Evolutionary conservation across 2,797 vertebrate genomes (phyloP).

Genomic region (Gambelia wislizenii): DNA sequence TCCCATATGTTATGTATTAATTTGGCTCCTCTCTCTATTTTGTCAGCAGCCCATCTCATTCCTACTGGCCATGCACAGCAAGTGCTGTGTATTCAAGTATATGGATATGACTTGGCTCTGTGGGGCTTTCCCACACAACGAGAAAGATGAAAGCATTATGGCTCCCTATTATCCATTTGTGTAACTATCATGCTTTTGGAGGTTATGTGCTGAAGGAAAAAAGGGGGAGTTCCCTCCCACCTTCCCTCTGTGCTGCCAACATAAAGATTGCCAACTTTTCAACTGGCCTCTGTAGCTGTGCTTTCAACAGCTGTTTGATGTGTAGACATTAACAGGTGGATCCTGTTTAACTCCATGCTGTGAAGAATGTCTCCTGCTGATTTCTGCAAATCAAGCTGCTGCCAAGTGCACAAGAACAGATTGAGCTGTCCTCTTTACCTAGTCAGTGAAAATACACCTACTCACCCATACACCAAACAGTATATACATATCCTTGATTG

Average conservation of each 20-base stretch:
- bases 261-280: neutral
- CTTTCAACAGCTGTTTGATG: constrained; percentile 6
- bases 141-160: neutral
- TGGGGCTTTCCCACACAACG: neutral
- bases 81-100: neutral
- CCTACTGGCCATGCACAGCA: neutral
- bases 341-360: neutral
- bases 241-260: neutral
- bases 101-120: constrained; percentile 3
- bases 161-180: neutral
- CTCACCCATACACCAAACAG: neutral
- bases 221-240: neutral
- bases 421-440: neutral
- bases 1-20: constrained; percentile 16
- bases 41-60: constrained; percentile 14
- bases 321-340: neutral
- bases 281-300: neutral
- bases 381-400: neutral
- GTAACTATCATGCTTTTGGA: neutral
- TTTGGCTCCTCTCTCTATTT: constrained; percentile 21
- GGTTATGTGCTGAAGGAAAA: neutral
- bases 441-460: neutral
- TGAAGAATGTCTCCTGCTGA: neutral
- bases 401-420: neutral
- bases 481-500: neutral